Evolutionary conservation across 2,113 vertebrate genomes (phyloP), one percentile per base, ranked within the genome.

Genomic region (Nematolebias whitei): DNA sequence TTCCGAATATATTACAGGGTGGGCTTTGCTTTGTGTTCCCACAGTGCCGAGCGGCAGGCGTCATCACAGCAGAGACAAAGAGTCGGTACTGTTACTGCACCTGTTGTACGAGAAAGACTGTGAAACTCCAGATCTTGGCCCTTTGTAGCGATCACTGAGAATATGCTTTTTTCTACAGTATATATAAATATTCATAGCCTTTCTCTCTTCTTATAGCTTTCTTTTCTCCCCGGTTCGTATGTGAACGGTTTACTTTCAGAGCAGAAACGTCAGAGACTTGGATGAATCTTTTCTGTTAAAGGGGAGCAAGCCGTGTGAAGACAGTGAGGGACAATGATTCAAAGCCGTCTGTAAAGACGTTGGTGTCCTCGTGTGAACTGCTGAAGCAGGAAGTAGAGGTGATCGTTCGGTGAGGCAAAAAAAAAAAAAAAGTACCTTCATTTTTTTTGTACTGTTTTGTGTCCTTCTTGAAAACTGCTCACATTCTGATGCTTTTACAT

Each of bases 101-200:
- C 84, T 76, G 80, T 72, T 83, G 76, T 74, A 74, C 71, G 80
- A 72, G 72, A 82, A 80, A 82, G 78, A 88, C 87, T 87, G 81
- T 86, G 80, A 83, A 85, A 85, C 84, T 89, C 87, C 87, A 90
- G 89, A 88, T 55, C 70, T 45, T 80, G 87, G 87, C 87, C 86
- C 85, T 86, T 87, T 89, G 87, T 89, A 90, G 86, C 87, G 83
- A 89, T 29, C 47, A 79, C 74, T 56, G 67, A 79, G 64, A 76
- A 67, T 73, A 83, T 82, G 76, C 82, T 87, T 85, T 82, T 35
- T 77, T 83, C 70, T 84, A 81, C 77, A 76, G 16, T 22, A 56
- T 9, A 56, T 9, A 70, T 15, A 53, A 26, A 65, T 68, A 78
- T 78, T 74, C 51, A 70, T 56, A 78, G 72, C 68, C 69, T 82